A percentile compares a stretch with the other conserved stretches of the same genome.
Conservation (phyloP, 2,888 invertebrate species). For the Parnassius mnemosyne region DNA sequence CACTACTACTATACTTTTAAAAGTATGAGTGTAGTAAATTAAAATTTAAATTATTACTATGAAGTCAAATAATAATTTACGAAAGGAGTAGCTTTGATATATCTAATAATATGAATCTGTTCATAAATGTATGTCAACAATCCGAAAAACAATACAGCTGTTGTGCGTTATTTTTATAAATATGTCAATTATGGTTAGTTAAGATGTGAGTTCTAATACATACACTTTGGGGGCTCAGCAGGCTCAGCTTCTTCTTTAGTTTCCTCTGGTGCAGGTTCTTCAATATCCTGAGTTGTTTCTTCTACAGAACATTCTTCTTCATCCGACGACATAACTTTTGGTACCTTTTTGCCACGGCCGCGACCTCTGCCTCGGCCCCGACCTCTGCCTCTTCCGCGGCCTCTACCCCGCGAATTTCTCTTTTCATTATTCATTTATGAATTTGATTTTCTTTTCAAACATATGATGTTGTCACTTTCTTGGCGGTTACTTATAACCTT, state of each 20-base stretch:
- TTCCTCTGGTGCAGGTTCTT: conserved; percentile 68
- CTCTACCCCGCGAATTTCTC: conserved; percentile 85
- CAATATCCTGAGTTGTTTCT: conserved; percentile 75
- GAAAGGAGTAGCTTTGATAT: too few relatives aligned
- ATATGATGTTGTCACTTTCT: conserved; percentile 13
- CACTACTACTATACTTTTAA: too few relatives aligned
- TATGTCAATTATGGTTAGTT: too few relatives aligned
- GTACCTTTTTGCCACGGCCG: conserved; percentile 87
- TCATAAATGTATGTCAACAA: too few relatives aligned
- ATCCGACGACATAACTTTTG: conserved; percentile 84
- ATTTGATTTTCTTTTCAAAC: conserved; percentile 8
- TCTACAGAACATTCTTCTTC: conserved; percentile 78
- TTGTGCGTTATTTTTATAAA: too few relatives aligned
- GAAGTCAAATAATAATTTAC: too few relatives aligned
- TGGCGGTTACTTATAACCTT: conserved; percentile 15
- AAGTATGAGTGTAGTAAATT: too few relatives aligned
- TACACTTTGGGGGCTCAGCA: conserved; percentile 78
- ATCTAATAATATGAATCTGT: too few relatives aligned
- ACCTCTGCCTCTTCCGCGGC: conserved; percentile 89
- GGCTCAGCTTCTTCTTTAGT: conserved; percentile 65
- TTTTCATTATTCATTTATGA: conserved; percentile 74
- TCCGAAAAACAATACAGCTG: too few relatives aligned
- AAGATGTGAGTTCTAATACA: conserved; percentile 29
- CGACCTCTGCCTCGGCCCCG: conserved; percentile 86
- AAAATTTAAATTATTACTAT: too few relatives aligned